Base-by-base conservation (phyloP, 2,888 invertebrate genomes). In the Machimus atricapillus region DNA sequence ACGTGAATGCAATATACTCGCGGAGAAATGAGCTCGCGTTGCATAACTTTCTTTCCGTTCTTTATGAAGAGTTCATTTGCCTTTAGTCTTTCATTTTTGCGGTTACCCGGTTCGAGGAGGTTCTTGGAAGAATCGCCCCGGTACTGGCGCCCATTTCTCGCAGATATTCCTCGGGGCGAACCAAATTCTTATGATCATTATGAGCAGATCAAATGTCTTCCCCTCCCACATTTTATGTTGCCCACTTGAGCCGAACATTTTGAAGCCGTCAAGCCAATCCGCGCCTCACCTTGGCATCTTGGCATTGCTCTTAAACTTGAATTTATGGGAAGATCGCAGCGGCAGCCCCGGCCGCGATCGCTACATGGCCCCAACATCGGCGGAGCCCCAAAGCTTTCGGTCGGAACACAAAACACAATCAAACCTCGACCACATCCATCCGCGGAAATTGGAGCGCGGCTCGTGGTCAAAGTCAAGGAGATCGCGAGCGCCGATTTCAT, bases 381-480 rank as follows among this genome's bases (percentile, higher is more conserved):
- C 43, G 14, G 37, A 46, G 79, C 19, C 27, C n/a, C n/a, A 46
- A 46, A 46, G 43, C 46, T 79, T 23, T 46, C 27, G 27, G 76
- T 7, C 76, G 40, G n/a, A 40, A 79, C 40, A 79, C 46, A 79
- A 6, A 40, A 79, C 40, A 79, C 46, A 79, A 6, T 27, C 79
- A 46, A 79, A 40, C 78, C 19, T 40, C 79, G 1, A 40, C 27
- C 31, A 79, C 46, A 79, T 16, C 37, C 40, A 34, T 23, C 76
- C 34, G 34, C 6, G n/a, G 40, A 83, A 83, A 83, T 83, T 83
- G 73, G 83, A 83, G 34, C 83, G 83, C 83, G 83, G 83, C 40
- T 83, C 83, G 83, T 83, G 83, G 83, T 52, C 83, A 83, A 83
- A 83, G 83, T 83, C 83, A 83, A 83, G 83, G 83, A 19, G 66